A percentile compares a stretch with the other conserved stretches of the same genome.
Conservation (phyloP, 2,888 invertebrate genomes). For the Melanostoma scalare region DNA sequence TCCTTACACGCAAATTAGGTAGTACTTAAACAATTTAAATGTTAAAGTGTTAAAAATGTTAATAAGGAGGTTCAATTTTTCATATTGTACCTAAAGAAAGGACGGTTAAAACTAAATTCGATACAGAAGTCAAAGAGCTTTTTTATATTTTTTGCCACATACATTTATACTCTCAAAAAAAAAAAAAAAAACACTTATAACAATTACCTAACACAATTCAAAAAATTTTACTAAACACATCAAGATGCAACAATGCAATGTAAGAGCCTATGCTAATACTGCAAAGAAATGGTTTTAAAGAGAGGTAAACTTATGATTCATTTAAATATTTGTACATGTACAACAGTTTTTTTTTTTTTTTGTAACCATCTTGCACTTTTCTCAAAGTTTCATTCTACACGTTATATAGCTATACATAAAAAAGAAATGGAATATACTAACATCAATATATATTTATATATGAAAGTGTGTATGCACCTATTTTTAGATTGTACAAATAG, state of each 20-base stretch:
- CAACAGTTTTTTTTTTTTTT: constrained; percentile 44
- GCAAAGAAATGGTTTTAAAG: constrained; percentile 9
- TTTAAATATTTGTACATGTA: constrained; percentile 34
- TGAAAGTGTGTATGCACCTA: constrained; percentile 42
- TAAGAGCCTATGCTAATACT: neutral
- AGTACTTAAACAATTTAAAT: constrained; percentile 28
- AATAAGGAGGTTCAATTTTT: neutral
- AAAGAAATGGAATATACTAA: constrained; percentile 39
- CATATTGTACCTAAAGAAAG: constrained; percentile 2
- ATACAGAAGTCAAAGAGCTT: neutral
- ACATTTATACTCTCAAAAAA: constrained; percentile 13
- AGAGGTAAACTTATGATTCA: constrained; percentile 24
- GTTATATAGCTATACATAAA: constrained; percentile 41
- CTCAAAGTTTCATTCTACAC: constrained; percentile 50
- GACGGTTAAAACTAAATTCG: constrained; percentile 24
- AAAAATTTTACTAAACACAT: too few relatives aligned
- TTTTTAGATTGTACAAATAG: constrained; percentile 65
- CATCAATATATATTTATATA: constrained; percentile 52
- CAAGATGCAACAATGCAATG: too few relatives aligned
- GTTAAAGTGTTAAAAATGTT: constrained; percentile 13
- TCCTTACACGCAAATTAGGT: constrained; percentile 37
- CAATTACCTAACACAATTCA: too few relatives aligned
- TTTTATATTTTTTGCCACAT: constrained; percentile 19
- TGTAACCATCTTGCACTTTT: constrained; percentile 53
- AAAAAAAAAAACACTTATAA: neutral